Base-by-base conservation (phyloP, 30 jellyfish, hydroid and myxozoan species). In the Sanderia malayensis region DNA sequence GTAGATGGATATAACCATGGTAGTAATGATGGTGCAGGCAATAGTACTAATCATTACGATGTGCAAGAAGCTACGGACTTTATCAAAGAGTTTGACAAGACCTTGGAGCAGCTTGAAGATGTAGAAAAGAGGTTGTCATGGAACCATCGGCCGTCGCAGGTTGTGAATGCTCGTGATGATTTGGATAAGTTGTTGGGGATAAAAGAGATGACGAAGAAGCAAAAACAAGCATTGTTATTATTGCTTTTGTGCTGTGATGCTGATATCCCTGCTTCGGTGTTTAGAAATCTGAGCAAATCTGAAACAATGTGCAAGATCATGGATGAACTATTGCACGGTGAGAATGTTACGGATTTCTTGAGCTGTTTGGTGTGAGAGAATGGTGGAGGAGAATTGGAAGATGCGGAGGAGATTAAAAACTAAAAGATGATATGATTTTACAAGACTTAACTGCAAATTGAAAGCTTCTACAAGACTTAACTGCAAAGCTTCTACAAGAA, bases 221-320 rank as follows among this genome's bases (percentile, higher is more conserved):
- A 78, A 49, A 78, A 78, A 46, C 89, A 78, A 31, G 89, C 82
- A 20, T 29, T 78, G 61, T 19, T 78, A 71, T 23, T 78, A 7
- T 23, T 78, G 69, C 34, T 78, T 0, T 52, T 78, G 18, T 78
- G 89, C 58, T 78, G 46, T 44, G 89, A 78, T 57, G 89, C 89
- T 0, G 89, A 78, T 15, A 9, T 78, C 27, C 89, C 89, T 2
- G 81, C 71, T 37, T 18, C 89, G 44, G 70, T 65, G 0, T 78
- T 78, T 44, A 70, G 53, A 20, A 78, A 53, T 24, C 34, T 78
- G 23, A 24, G 76, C 61, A 66, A 65, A 63, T 78, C 89, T 1
- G 81, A 23, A 11, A 78, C 89, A 44, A 78, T 78, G 89, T 64
- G 24, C 25, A 49, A 49, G 27, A 49, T 49, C 24, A 49, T 49